phyloP scores from a whole-genome alignment of 2,113 vertebrate species.

The Chitala chitala region DNA sequence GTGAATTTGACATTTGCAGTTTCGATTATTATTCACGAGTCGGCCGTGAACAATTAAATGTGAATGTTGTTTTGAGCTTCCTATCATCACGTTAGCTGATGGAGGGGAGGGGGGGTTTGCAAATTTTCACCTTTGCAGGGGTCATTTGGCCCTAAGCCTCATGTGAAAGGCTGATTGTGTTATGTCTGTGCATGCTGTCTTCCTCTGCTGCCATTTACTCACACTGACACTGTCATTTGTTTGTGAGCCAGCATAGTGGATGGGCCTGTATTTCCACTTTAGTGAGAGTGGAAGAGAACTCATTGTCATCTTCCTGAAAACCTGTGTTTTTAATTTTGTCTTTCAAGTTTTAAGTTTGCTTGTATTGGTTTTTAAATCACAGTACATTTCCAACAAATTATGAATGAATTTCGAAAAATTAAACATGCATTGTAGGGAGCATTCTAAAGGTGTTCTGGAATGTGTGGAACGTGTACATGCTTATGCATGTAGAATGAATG shows the following conservation, averaged over 20 bases:
- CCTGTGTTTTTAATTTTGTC: background rate
- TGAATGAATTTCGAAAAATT: background rate
- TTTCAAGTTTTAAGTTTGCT: background rate
- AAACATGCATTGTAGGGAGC: background rate
- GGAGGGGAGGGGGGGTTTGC: too few relatives aligned
- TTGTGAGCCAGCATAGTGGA: conserved; percentile 1
- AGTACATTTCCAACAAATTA: background rate
- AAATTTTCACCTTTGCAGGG: too few relatives aligned
- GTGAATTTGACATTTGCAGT: too few relatives aligned
- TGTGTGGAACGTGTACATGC: background rate
- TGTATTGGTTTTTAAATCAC: background rate
- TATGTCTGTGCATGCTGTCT: too few relatives aligned
- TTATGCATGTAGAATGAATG: background rate
- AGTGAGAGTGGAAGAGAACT: background rate
- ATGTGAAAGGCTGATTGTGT: too few relatives aligned
- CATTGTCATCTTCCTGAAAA: background rate
- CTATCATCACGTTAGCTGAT: too few relatives aligned
- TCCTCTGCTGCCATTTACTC: background rate
- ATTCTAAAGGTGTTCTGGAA: background rate
- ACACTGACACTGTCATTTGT: background rate
- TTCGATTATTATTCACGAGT: too few relatives aligned
- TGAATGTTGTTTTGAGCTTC: too few relatives aligned
- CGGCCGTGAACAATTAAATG: too few relatives aligned
- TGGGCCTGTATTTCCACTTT: conserved; percentile 18
- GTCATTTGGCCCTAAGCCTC: too few relatives aligned